phyloP scores from a whole-genome alignment of 2,113 vertebrate genomes.

The Laticauda colubrina region DNA sequence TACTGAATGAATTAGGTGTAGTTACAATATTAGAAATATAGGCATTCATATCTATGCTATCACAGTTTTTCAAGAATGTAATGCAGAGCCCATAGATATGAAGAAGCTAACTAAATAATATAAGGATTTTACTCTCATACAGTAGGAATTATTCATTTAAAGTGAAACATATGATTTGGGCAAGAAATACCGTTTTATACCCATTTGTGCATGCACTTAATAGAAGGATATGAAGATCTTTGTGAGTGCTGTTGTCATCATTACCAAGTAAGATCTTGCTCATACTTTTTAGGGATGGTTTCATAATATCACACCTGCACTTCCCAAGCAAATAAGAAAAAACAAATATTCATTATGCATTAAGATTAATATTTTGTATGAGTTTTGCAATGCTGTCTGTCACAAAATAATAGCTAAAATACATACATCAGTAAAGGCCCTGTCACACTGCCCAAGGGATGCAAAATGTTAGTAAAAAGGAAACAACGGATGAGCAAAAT shows the following conservation, averaged over 20 bases:
- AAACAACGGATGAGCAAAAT: too few relatives aligned
- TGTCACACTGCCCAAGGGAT: too few relatives aligned
- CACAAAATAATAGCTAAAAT: background rate
- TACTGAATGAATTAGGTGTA: slow-evolving; percentile 32
- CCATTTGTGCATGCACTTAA: background rate
- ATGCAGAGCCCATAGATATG: background rate
- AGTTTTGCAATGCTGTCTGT: background rate
- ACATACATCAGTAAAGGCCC: background rate
- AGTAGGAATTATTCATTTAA: background rate
- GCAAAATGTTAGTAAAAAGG: too few relatives aligned
- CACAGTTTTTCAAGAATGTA: background rate
- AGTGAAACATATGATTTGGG: background rate
- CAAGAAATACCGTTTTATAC: background rate
- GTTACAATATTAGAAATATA: background rate
- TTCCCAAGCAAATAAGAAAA: background rate
- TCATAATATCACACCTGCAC: background rate
- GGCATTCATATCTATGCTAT: background rate
- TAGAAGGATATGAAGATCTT: background rate
- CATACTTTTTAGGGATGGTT: background rate
- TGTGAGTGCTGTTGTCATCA: background rate
- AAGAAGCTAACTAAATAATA: background rate
- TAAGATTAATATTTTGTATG: background rate
- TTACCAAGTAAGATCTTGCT: background rate
- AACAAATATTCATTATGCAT: background rate
- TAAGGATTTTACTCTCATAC: background rate